These are phyloP conservation scores for Eristalinus sepulchralis DNA, from an alignment of 2,888 invertebrate species.

Conservation along the genomic window DNA sequence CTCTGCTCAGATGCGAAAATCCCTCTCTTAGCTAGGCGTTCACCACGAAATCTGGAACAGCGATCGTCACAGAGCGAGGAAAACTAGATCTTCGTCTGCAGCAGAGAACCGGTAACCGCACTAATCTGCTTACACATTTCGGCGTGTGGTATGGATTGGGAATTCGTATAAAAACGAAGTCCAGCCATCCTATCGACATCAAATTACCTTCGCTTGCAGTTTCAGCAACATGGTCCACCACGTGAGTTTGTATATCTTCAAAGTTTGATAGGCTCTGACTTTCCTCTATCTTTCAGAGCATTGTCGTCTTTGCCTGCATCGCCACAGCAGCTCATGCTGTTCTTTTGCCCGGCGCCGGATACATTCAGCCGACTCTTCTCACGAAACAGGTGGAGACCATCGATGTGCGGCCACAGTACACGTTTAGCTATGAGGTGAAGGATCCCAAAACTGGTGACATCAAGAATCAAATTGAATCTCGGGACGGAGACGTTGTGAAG, in stretches of 20 bases:
- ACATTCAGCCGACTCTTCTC: neutral
- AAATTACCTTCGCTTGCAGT: neutral
- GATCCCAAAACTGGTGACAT: slow-evolving; percentile 80
- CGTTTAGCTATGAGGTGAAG: slow-evolving; percentile 78
- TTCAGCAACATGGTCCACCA: neutral
- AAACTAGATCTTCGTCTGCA: neutral
- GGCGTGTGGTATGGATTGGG: neutral
- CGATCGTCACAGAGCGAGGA: neutral
- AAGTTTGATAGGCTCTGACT: neutral
- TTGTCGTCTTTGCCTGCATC: neutral
- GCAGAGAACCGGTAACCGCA: slow-evolving; percentile 32
- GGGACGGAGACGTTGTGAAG: slow-evolving; percentile 80
- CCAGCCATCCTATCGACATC: neutral
- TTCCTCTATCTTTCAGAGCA: neutral
- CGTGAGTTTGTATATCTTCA: neutral
- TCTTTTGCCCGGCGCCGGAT: neutral
- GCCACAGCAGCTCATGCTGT: neutral
- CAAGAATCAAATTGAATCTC: slow-evolving; percentile 80
- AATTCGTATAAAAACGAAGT: slow-evolving; percentile 3
- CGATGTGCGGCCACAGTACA: slow-evolving; percentile 70
- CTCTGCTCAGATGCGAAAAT: neutral
- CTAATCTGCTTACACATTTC: slow-evolving; percentile 6
- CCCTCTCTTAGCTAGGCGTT: neutral
- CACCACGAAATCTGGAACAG: neutral
- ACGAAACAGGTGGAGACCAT: slow-evolving; percentile 49